Percentiles rank a stretch among this genome's conserved stretches.
Conservation (phyloP, 2,797 vertebrate species). For the Aeoliscus strigatus region DNA sequence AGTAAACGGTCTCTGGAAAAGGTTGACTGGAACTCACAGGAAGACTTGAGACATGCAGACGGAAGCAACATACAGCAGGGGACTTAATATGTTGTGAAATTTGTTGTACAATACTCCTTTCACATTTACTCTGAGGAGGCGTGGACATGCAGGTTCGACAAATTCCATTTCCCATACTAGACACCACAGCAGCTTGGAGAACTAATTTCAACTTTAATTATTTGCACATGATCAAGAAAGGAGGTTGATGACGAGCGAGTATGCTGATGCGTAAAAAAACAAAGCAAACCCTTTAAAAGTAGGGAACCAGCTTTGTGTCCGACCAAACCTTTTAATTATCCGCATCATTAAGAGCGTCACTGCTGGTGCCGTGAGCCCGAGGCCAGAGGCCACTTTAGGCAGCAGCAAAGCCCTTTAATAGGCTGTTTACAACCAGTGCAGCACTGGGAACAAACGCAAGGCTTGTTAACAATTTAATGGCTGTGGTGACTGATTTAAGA, state of each 20-base stretch:
- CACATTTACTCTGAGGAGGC: no score
- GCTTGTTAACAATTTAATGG: conserved; percentile 72
- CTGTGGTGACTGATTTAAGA: conserved; percentile 63
- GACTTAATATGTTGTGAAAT: no score
- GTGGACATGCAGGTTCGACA: no score
- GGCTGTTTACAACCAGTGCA: conserved; percentile 68
- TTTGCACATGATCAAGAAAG: conserved; percentile 32
- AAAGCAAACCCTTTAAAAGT: conserved; percentile 51
- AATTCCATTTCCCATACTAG: no score
- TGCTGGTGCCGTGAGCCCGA: conserved; percentile 59
- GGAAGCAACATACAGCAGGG: no score
- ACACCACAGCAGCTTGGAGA: no score
- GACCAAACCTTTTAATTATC: conserved; percentile 74
- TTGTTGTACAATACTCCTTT: no score
- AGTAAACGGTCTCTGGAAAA: no score
- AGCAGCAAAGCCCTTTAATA: conserved; percentile 66
- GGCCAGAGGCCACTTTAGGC: conserved; percentile 64
- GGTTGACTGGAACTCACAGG: no score
- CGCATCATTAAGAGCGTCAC: conserved; percentile 71
- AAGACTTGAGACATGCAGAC: no score
- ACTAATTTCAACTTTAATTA: conserved; percentile 45
- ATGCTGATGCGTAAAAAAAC: conserved; percentile 32
- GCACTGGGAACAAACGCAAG: conserved; percentile 58
- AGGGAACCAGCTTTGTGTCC: conserved; percentile 63
- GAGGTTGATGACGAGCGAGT: conserved; percentile 10